phyloP scores from a whole-genome alignment of 2,888 invertebrate species.

The Conus canariensis region DNA sequence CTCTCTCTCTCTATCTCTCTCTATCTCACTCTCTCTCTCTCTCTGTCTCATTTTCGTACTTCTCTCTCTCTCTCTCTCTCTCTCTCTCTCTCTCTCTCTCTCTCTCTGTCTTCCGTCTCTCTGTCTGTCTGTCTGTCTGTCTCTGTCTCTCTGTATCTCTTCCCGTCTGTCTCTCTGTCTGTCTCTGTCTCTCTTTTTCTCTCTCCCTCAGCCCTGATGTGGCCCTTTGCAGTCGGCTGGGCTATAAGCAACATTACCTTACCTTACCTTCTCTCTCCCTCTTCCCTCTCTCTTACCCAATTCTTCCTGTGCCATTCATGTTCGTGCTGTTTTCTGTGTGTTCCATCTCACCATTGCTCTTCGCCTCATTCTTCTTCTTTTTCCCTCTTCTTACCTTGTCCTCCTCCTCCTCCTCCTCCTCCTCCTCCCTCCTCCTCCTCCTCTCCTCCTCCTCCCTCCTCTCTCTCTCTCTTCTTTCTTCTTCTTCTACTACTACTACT shows the following conservation, averaged over 20 bases:
- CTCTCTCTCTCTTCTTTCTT: not conserved
- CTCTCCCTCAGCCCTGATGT: too few species aligned
- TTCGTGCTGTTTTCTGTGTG: not conserved
- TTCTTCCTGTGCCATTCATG: not conserved
- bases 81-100: not conserved
- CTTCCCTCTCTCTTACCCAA: not conserved
- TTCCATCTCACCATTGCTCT: not conserved
- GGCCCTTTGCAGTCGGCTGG: too few species aligned
- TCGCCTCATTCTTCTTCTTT: not conserved
- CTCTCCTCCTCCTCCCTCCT: not conserved
- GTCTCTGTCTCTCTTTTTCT: not conserved
- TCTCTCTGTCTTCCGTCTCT: not conserved
- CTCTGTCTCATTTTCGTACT: too few species aligned
- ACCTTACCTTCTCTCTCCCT: not conserved
- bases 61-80: not conserved
- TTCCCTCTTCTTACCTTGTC: not conserved
- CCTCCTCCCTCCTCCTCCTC: not conserved
- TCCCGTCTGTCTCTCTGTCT: not conserved
- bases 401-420: not conserved
- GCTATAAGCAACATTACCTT: too few species aligned
- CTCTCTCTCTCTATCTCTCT: not conserved
- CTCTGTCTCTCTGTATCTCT: not conserved
- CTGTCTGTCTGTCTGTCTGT: slow-evolving; percentile 22
- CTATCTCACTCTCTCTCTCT: too few species aligned
- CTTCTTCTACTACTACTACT: not conserved